These are phyloP conservation scores for Fopius arisanus DNA, from an alignment of 1,140 invertebrate species.

Conservation along the genomic window DNA sequence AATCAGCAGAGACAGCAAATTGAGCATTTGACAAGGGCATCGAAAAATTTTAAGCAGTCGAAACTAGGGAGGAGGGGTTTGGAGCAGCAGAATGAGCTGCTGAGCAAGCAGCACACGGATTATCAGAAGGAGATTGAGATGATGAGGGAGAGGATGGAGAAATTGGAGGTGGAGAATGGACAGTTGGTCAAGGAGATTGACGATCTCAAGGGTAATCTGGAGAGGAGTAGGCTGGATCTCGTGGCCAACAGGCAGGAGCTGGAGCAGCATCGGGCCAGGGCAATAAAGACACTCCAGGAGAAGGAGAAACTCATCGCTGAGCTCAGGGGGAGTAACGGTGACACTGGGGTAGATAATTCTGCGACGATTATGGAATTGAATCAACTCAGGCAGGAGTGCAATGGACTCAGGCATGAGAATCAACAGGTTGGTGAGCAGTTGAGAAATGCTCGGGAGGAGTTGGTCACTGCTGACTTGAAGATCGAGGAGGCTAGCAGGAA, in stretches of 20 bases:
- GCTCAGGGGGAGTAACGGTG: conserved; percentile 63
- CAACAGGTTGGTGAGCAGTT: conserved; percentile 66
- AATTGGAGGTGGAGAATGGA: conserved; percentile 50
- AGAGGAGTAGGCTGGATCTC: conserved; percentile 69
- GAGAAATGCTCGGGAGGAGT: conserved; percentile 66
- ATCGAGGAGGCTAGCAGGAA: conserved; percentile 57
- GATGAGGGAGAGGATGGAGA: conserved; percentile 51
- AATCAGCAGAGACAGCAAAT: conserved; percentile 31
- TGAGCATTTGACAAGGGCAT: conserved; percentile 29
- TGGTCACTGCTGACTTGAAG: conserved; percentile 62
- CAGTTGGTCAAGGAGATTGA: conserved; percentile 52
- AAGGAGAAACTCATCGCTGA: conserved; percentile 79
- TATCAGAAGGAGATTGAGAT: conserved; percentile 53
- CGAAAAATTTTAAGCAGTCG: conserved; percentile 30
- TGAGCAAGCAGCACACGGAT: conserved; percentile 51
- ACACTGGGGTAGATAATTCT: conserved; percentile 51
- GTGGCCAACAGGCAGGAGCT: conserved; percentile 69
- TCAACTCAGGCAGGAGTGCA: conserved; percentile 69
- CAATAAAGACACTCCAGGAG: conserved; percentile 77
- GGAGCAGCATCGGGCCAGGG: conserved; percentile 75
- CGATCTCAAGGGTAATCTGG: conserved; percentile 62
- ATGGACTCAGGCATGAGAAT: conserved; percentile 70
- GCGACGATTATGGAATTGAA: conserved; percentile 60
- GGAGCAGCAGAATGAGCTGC: conserved; percentile 46
- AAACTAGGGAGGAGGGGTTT: conserved; percentile 38